Percentiles rank a stretch among this genome's conserved stretches.
phyloP scores from a whole-genome alignment of 2,797 vertebrate species.

The Benthosema pterotum region DNA sequence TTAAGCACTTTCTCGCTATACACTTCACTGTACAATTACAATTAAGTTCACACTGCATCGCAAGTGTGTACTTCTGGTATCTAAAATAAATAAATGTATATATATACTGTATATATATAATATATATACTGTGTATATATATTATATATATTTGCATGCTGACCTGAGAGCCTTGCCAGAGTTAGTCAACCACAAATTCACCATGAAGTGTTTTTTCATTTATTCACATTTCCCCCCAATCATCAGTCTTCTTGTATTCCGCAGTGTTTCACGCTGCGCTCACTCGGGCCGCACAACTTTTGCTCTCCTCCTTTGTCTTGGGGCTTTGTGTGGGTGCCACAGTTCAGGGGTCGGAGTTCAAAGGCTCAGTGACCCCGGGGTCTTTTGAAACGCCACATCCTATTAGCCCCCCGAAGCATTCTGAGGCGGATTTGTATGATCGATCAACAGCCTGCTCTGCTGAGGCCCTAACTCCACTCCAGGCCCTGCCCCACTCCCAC shows the following conservation, averaged over 20 bases:
- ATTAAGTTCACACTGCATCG: background rate
- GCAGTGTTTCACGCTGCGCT: constrained; percentile 9
- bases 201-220: background rate
- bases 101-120: no score
- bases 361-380: constrained; percentile 68
- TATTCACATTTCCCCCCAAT: constrained; percentile 5
- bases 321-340: constrained; percentile 60
- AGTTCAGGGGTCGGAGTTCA: constrained; percentile 72
- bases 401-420: constrained; percentile 70
- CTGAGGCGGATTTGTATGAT: constrained; percentile 64
- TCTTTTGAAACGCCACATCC: constrained; percentile 75
- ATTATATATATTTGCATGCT: background rate
- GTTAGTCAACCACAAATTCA: no score
- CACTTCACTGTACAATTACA: background rate
- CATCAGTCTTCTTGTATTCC: constrained; percentile 8
- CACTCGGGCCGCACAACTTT: constrained; percentile 41
- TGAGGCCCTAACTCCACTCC: constrained; percentile 24
- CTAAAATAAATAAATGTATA: no score
- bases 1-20: background rate
- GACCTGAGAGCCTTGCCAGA: background rate
- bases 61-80: no score
- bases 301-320: constrained; percentile 51
- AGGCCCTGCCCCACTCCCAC: constrained; percentile 7
- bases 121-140: no score
- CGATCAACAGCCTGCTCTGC: constrained; percentile 56